Conservation (phyloP, 2,797 vertebrate genomes). For the Calcarius lapponicus region DNA sequence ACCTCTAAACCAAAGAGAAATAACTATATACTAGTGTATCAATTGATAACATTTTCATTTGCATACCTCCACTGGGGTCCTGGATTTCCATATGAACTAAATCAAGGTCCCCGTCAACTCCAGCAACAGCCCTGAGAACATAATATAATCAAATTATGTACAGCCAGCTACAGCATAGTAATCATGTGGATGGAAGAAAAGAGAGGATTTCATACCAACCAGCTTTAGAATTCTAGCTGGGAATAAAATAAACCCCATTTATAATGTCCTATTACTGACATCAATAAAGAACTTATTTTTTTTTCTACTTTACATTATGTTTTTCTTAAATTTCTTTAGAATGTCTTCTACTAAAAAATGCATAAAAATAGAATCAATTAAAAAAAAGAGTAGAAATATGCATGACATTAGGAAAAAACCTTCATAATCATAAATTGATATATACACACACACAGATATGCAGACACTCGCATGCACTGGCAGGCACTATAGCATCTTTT, state of each 20-base stretch:
- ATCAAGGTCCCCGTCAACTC: constrained; percentile 87
- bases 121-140: constrained; percentile 87
- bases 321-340: background rate
- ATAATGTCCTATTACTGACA: background rate
- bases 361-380: background rate
- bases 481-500: background rate
- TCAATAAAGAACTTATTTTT: background rate
- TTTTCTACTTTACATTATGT: background rate
- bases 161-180: background rate
- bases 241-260: background rate
- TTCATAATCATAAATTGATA: background rate
- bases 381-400: background rate
- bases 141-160: constrained; percentile 11
- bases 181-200: background rate
- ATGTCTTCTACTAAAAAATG: background rate
- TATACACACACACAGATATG: background rate
- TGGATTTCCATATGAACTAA: constrained; percentile 96
- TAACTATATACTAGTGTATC: background rate
- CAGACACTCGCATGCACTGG: background rate
- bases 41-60: constrained; percentile 18
- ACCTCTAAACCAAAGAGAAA: constrained; percentile 3
- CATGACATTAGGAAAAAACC: background rate
- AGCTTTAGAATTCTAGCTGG: background rate
- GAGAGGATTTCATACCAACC: background rate
- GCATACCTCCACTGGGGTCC: constrained; percentile 89